Evolutionary conservation across 2,888 invertebrate species (phyloP), one percentile per base, ranked within the genome.

Genomic region (Drosophila robusta): DNA sequence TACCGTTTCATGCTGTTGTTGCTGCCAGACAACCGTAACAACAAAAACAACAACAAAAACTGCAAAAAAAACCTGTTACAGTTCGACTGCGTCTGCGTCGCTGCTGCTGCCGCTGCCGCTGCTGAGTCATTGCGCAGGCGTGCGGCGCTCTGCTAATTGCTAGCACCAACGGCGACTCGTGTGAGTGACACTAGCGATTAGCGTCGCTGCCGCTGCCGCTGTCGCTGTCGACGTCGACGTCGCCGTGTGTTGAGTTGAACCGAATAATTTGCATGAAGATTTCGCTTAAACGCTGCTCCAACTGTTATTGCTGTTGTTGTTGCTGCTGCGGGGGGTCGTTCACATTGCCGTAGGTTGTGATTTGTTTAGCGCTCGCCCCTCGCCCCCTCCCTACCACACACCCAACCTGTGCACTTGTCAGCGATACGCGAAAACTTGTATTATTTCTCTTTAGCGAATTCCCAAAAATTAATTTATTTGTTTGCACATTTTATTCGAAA

Each of bases 171-270:
- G 60, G 45, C 52, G 51, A 39, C 63, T 75, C 74, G 89, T 84
- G 89, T 84, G 85, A 85, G 78, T 85, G 85, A 89, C 89, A 85
- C 89, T 73, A 69, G 78, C 74, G 89, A 87, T 89, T 89, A 86
- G 85, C 80, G 62, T 55, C 55, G 46, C 49, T 24, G 62, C 32
- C 63, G 44, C 45, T 36, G 64, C 42, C 14, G n/a, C 18, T 11
- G 54, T 36, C 44, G 72, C 45, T 36, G 64, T 45, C 14, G n/a
- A n/a, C 54, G 44, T 38, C 26, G 61, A 36, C 58, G 52, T 44
- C 45, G 39, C 42, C 29, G 54, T 24, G 14, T 36, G 34, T 22
- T 44, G 55, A 70, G 60, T 57, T 78, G 80, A 87, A 77, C 68
- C 80, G 64, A 74, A 87, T 76, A 81, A 86, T 86, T 89, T 86